Conservation (phyloP, 2,888 invertebrate genomes). For the Chirona hameri region DNA sequence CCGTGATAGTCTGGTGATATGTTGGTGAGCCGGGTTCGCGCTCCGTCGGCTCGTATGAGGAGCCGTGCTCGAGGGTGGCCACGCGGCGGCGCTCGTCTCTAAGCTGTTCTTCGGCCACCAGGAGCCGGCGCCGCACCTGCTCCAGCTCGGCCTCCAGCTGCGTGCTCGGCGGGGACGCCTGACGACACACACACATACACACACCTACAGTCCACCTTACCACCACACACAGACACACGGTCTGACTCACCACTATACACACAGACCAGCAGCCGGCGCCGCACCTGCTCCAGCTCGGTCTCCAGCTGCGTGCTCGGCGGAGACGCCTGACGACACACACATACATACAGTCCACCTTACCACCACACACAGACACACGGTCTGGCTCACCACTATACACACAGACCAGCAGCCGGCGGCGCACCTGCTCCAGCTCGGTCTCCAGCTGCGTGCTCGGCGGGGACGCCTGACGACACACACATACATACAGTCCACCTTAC, state of each 20-base stretch:
- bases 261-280: neutral
- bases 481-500: neutral
- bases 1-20: neutral
- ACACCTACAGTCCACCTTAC: neutral
- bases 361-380: too few species aligned
- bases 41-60: neutral
- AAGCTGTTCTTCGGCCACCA: conserved; percentile 13
- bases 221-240: too few species aligned
- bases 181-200: neutral
- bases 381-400: too few species aligned
- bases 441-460: neutral
- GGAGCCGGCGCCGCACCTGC: conserved; percentile 4
- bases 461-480: neutral
- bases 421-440: conserved; percentile 13
- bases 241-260: too few species aligned
- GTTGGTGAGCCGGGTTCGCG: too few species aligned
- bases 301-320: neutral
- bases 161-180: neutral
- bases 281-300: conserved; percentile 13
- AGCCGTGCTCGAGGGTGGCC: neutral
- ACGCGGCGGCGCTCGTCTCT: neutral
- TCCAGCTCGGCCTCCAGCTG: conserved; percentile 5
- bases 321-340: neutral
- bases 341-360: neutral
- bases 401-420: neutral